A percentile compares a stretch with the other conserved stretches of the same genome.
Conservation (phyloP, 2,888 invertebrate genomes). For the Dendrolimus pini region DNA sequence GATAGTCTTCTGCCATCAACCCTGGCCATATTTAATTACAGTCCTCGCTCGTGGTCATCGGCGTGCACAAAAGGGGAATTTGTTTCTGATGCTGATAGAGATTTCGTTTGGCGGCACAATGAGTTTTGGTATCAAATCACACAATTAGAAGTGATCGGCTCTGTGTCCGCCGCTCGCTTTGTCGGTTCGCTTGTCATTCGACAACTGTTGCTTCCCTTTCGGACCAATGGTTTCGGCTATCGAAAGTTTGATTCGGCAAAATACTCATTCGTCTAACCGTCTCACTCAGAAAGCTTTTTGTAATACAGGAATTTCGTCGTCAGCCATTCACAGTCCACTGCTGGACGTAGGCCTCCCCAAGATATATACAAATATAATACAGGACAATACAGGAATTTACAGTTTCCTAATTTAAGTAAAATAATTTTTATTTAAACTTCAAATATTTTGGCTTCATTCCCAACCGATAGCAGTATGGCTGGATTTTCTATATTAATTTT, state of each 20-base stretch:
- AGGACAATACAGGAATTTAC: no score
- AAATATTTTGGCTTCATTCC: no score
- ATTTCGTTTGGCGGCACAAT: slow-evolving; percentile 65
- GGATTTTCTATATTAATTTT: no score
- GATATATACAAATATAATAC: no score
- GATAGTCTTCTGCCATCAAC: not conserved
- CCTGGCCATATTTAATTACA: not conserved
- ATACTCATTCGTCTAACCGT: no score
- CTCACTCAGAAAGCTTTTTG: no score
- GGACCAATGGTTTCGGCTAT: not conserved
- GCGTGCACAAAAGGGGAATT: slow-evolving; percentile 60
- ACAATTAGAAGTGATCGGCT: slow-evolving; percentile 72
- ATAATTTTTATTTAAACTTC: no score
- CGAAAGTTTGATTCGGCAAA: not conserved
- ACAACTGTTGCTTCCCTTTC: not conserved
- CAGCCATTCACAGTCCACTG: no score
- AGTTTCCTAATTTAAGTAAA: no score
- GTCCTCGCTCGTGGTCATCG: slow-evolving; percentile 16
- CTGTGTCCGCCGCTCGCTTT: slow-evolving; percentile 56
- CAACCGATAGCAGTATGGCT: no score
- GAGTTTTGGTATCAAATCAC: slow-evolving; percentile 73
- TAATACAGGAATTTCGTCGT: no score
- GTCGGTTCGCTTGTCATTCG: slow-evolving; percentile 61
- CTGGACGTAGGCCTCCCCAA: no score
- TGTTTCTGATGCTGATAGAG: slow-evolving; percentile 65